Percentiles rank a stretch among this genome's conserved stretches.
Conservation (phyloP, 2,797 vertebrate species). For the Toxotes lorentzi region DNA sequence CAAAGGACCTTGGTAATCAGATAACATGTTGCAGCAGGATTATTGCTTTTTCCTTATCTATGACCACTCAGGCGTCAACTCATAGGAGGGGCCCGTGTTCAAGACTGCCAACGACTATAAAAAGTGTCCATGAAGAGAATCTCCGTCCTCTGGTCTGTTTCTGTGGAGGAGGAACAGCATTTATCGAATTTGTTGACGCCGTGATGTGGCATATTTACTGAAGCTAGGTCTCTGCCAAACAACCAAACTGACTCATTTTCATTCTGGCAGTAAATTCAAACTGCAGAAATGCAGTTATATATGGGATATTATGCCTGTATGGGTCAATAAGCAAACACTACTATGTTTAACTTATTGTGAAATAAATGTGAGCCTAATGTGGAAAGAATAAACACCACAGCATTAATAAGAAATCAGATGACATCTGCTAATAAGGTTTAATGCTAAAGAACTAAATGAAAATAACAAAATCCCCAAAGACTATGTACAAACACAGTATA, state of each 20-base stretch:
- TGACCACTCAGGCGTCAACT: slow-evolving; percentile 58
- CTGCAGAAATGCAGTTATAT: slow-evolving; percentile 37
- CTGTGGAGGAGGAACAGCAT: slow-evolving; percentile 43
- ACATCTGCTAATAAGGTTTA: background rate
- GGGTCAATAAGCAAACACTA: slow-evolving; percentile 26
- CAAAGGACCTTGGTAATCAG: slow-evolving; percentile 53
- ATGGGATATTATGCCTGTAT: slow-evolving; percentile 31
- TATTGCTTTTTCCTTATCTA: slow-evolving; percentile 69
- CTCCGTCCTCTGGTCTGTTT: slow-evolving; percentile 30
- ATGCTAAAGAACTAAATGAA: background rate
- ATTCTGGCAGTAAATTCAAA: slow-evolving; percentile 39
- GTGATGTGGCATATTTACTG: slow-evolving; percentile 51
- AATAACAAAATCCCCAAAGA: slow-evolving; percentile 15
- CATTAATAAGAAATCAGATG: background rate
- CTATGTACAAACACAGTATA: background rate
- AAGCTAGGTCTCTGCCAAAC: slow-evolving; percentile 52
- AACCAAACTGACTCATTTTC: slow-evolving; percentile 50
- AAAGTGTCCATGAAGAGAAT: slow-evolving; percentile 43
- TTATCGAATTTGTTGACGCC: slow-evolving; percentile 29
- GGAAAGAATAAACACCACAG: background rate
- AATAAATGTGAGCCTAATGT: background rate
- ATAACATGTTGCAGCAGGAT: slow-evolving; percentile 61
- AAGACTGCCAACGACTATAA: slow-evolving; percentile 36
- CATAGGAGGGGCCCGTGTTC: slow-evolving; percentile 37
- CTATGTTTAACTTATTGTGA: slow-evolving; percentile 13